Percentiles rank a stretch among this genome's conserved stretches.
Evolutionary conservation across 2,113 vertebrate species (phyloP).

Genomic region (Pseudorectes ferrugineus): DNA sequence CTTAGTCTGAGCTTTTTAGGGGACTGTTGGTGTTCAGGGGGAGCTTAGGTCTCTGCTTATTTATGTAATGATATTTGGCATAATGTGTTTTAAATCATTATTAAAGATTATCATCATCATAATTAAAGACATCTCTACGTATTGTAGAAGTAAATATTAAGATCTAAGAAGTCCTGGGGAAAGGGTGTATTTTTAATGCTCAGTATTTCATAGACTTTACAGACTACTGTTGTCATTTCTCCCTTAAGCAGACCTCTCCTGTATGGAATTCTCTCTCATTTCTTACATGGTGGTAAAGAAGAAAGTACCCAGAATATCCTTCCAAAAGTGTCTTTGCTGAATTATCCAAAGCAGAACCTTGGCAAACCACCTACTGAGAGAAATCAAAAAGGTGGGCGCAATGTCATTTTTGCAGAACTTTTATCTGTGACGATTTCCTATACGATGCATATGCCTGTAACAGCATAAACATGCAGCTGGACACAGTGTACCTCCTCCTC

Average conservation of each 20-base stretch:
- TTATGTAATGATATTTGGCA: not conserved
- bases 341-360: slow-evolving; percentile 23
- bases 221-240: not conserved
- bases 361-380: slow-evolving; percentile 26
- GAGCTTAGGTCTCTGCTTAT: not conserved
- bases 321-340: slow-evolving; percentile 59
- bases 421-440: not conserved
- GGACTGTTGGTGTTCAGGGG: not conserved
- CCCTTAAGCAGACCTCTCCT: slow-evolving; percentile 84
- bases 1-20: not conserved
- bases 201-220: not conserved
- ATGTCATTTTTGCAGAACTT: not conserved
- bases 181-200: not conserved
- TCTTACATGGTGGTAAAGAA: slow-evolving; percentile 72
- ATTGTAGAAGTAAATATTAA: not conserved
- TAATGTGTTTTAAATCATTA: not conserved
- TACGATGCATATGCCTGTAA: not conserved
- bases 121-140: not conserved
- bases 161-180: not conserved
- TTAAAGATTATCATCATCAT: too few species aligned
- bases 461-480: not conserved
- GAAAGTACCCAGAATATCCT: slow-evolving; percentile 62
- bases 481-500: not conserved
- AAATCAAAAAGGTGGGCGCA: slow-evolving; percentile 54
- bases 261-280: slow-evolving; percentile 87